Percentiles rank a stretch among this genome's conserved stretches.
phyloP scores from a whole-genome alignment of 2,797 vertebrate genomes.

The Mormyrops attenuatus region DNA sequence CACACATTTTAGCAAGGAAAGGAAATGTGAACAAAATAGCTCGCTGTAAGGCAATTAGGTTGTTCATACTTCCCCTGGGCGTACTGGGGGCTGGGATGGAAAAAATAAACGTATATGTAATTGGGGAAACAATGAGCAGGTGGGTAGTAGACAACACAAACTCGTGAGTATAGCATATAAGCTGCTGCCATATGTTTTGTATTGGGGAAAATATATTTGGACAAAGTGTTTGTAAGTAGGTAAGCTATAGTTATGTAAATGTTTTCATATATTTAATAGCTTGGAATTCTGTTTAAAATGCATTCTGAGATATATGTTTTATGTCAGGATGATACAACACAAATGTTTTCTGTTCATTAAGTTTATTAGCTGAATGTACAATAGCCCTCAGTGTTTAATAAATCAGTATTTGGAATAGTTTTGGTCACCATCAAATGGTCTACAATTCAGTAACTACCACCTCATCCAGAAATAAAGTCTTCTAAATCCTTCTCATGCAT shows the following conservation, averaged over 20 bases:
- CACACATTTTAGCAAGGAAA: neutral
- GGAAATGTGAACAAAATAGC: neutral
- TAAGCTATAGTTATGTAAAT: neutral
- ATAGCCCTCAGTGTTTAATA: neutral
- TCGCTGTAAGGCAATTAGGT: neutral
- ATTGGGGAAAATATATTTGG: neutral
- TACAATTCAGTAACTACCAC: slow-evolving; percentile 1
- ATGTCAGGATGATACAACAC: neutral
- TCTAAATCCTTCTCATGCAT: neutral
- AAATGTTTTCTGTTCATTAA: neutral
- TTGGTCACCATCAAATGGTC: neutral
- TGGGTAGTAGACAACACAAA: neutral
- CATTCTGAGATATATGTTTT: neutral
- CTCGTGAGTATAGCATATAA: neutral
- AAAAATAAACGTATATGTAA: neutral
- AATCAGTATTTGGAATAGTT: neutral
- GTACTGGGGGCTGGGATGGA: neutral
- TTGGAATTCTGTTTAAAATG: neutral
- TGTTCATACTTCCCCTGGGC: neutral
- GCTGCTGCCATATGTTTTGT: neutral
- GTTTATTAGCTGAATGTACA: neutral
- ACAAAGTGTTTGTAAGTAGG: neutral
- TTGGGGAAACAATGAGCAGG: neutral
- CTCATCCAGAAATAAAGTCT: neutral
- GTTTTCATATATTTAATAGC: neutral